Evolutionary conservation across 2,888 invertebrate species (phyloP).

Genomic region (Metalampra italica): DNA sequence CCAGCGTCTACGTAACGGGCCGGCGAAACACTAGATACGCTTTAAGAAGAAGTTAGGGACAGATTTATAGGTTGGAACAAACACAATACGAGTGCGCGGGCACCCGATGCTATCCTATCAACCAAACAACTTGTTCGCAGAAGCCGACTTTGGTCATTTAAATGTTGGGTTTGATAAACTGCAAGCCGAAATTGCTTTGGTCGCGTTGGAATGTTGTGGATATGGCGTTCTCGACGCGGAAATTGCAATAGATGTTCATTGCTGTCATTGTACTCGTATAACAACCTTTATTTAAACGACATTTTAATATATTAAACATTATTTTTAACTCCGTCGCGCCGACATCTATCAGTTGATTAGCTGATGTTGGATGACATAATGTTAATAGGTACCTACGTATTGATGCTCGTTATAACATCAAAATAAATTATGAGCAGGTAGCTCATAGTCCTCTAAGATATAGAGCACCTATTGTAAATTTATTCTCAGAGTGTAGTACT

Average conservation of each 20-base stretch:
- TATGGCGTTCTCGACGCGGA: constrained; percentile 4
- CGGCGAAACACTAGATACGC: constrained; percentile 59
- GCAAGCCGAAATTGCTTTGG: constrained; percentile 50
- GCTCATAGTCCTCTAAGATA: no score
- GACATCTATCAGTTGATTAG: no score
- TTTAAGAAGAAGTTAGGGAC: constrained; percentile 71
- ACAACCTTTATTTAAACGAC: no score
- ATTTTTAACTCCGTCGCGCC: no score
- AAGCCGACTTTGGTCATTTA: constrained; percentile 68
- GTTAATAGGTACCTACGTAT: no score
- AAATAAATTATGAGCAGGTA: no score
- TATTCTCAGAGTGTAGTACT: no score
- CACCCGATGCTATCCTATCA: constrained; percentile 49
- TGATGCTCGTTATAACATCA: no score
- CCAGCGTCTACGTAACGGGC: constrained; percentile 51
- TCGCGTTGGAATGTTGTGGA: constrained; percentile 35
- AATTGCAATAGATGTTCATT: background rate
- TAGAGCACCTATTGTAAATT: no score
- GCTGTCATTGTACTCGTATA: no score
- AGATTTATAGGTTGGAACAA: constrained; percentile 69
- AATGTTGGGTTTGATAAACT: constrained; percentile 70
- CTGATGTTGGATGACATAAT: no score
- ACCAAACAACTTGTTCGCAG: constrained; percentile 63
- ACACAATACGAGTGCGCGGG: constrained; percentile 46
- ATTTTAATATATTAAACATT: no score